Base-by-base conservation (phyloP, 2,888 invertebrate species). In the Meiosimyza platycephala region DNA sequence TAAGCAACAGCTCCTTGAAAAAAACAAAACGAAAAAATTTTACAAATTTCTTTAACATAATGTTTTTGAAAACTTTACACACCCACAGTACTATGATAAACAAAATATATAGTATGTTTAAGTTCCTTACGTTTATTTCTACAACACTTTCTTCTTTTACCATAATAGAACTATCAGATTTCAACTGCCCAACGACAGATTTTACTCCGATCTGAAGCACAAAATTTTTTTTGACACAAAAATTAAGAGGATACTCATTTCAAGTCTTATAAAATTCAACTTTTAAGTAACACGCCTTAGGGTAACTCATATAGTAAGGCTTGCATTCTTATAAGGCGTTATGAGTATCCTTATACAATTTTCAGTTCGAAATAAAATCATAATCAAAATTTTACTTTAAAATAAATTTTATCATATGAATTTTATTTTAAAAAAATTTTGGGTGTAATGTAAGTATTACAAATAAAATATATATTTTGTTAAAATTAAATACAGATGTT, bases 341-440 rank as follows among this genome's bases (percentile, higher is more conserved):
- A 72, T 22, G 67, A 67, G 13, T 64, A n/a, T 16, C 51, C 47
- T 40, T 9, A 40, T 9, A 22, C 7, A 48, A 15, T 54, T 16
- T 83, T 84, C 80, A 78, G 81, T 81, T 84, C 78, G 77, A 79
- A 78, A 82, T 83, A 83, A 81, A 84, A 84, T 84, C 84, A 80
- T 77, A 81, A 81, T 82, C 80, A 83, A 84, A 83, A 84, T 84
- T 85, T 85, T 84, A 81, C 83, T 84, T 84, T 84, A 85, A 84
- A 84, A 84, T 85, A 85, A 84, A 82, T 84, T 83, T 84, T 84
- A 84, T 84, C 83, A 82, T 85, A 85, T 81, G 84, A 84, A 84
- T 84, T 84, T 84, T 84, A 84, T 84, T 84, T 84, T 84, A 84
- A 84, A 85, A 84, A 81, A 85, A 85, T 84, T 84, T 84, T 84